Base-by-base conservation (phyloP, 2,888 invertebrate genomes). In the Plebejus anna region DNA sequence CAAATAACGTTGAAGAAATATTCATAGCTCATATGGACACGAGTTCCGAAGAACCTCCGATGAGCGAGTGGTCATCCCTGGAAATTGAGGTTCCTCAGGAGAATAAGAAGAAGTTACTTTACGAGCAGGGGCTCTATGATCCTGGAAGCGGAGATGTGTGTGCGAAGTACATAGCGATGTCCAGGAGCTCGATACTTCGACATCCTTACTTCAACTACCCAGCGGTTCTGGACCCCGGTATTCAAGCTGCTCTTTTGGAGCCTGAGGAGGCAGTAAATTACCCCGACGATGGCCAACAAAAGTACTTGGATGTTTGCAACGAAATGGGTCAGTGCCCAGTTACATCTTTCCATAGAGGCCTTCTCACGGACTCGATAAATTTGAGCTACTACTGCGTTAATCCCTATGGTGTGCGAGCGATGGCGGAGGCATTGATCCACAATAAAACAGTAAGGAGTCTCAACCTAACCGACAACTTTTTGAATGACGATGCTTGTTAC, bases 151-250 rank as follows among this genome's bases (percentile, higher is more conserved):
- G 86, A 5, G 88, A 91, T 79, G 79, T 91, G 80, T 92, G 92
- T 79, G 77, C 83, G 1, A 86, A 89, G 76, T 89, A 89, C 77
- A 79, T 91, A 3, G 3, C 82, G 0, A 80, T 87, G 81, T 91
- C 92, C 0, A 84, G 84, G 57, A 92, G 91, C 79, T 83, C 84
- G 2, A 79, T 92, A 1, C 75, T 88, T 0, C 82, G 81, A n/a
- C 92, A 93, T 75, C 85, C 85, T 0, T 91, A 90, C 78, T 90
- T 83, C 77, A 84, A 83, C 71, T 93, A 91, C 75, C 92, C 92
- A 1, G 82, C 86, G 2, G 85, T 92, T 4, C 1, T 9, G n/a
- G 89, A 92, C 78, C 93, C 92, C 70, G 92, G 91, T 0, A 88
- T 92, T 47, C 75, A 81, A 13, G 77, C 82, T 1, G 91, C 91